Base-by-base conservation (phyloP, 2,113 vertebrate genomes). In the Loxodonta africana region DNA sequence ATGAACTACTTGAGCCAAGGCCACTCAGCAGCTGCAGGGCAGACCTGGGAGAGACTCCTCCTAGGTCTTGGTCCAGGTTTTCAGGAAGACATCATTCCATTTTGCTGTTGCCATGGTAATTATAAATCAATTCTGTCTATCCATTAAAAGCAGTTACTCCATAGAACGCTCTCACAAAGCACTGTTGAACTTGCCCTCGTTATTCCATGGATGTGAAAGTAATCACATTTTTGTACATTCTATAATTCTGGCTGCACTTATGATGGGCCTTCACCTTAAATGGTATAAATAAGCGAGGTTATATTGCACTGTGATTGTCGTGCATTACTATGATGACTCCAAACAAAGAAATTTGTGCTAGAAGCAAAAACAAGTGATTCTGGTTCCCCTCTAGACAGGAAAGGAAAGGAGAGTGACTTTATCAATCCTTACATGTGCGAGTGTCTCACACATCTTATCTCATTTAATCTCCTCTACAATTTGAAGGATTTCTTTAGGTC, bases 71-170 rank as follows among this genome's bases (percentile, higher is more conserved):
- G 57, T 91, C 88, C 83, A 85, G 8, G 11, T 80, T 90, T 48
- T 76, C 1, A 1, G 51, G 74, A 96, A 95, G 82, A 77, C 83
- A 93, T 82, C 33, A 84, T 67, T 96, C 71, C 37, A 83, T 83
- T 87, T 90, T 94, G 53, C 77, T 95, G 95, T 98, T 97, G 87
- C 95, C 95, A 97, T 97, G 92, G 97, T 83, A 95, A 95, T 98
- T 97, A 97, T 90, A 97, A 95, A 97, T 97, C 95, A 76, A 90
- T 95, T 93, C 46, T 26, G 12, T 92, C 87, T 88, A 83, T 18
- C 81, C 94, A 96, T 91, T 93, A 96, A 57, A 87, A 96, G 93
- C 90, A 92, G 89, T 92, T 94, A 90, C 12, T 95, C 87, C 48
- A 57, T 57, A 96, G 93, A 96, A 97, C 11, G 30, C 63, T 95